Percentiles rank a stretch among this genome's conserved stretches.
phyloP scores from a whole-genome alignment of 2,888 invertebrate genomes.

The Metacarcinus magister region DNA sequence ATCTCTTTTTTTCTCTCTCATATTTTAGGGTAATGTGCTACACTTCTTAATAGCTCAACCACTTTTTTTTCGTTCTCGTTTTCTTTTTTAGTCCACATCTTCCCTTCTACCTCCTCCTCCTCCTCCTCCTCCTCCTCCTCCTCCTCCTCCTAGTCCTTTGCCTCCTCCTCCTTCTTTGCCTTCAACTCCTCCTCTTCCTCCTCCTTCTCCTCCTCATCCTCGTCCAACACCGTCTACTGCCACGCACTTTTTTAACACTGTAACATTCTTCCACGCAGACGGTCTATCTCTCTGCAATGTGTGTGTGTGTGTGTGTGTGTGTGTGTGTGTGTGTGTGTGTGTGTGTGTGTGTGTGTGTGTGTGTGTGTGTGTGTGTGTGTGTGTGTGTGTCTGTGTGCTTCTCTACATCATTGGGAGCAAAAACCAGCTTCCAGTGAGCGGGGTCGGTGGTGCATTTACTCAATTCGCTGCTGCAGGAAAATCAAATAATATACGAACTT shows the following conservation, averaged over 20 bases:
- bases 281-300: slow-evolving; percentile 12
- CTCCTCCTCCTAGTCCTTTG: not conserved
- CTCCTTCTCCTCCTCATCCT: not conserved
- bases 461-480: slow-evolving; percentile 58
- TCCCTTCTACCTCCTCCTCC: too few species aligned
- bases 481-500: slow-evolving; percentile 62
- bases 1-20: too few species aligned
- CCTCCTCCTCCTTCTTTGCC: not conserved
- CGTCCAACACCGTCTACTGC: not conserved
- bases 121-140: not conserved
- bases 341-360: slow-evolving; percentile 17
- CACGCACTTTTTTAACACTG: not conserved
- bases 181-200: not conserved
- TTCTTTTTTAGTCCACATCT: not conserved
- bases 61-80: not conserved
- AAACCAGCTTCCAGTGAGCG: not conserved
- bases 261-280: slow-evolving; percentile 60
- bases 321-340: slow-evolving; percentile 43
- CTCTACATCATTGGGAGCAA: not conserved
- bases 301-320: slow-evolving; percentile 40
- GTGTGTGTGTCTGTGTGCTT: slow-evolving; percentile 17
- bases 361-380: slow-evolving; percentile 33
- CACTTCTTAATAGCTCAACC: not conserved
- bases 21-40: not conserved
- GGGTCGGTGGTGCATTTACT: slow-evolving; percentile 56